A percentile compares a stretch with the other conserved stretches of the same genome.
Evolutionary conservation across 2,797 vertebrate genomes (phyloP).

Genomic region (Scolopax bukidnonensis): DNA sequence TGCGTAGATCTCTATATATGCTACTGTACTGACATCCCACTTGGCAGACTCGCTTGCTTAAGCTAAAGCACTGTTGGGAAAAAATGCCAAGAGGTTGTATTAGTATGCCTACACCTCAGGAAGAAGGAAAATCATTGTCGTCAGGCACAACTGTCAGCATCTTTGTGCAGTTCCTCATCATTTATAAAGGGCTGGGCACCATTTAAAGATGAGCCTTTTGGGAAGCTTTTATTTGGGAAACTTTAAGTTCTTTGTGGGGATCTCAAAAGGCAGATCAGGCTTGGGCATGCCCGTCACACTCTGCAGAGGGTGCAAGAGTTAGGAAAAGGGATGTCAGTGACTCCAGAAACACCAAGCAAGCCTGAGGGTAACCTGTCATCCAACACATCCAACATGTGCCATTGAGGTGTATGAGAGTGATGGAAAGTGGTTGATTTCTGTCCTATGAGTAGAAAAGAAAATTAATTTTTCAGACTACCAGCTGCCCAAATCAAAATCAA

Average conservation of each 20-base stretch:
- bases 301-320: not conserved
- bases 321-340: not conserved
- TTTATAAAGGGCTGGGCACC: not conserved
- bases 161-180: not conserved
- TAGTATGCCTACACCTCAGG: not conserved
- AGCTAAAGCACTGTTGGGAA: not conserved
- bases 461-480: not conserved
- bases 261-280: not conserved
- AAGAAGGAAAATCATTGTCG: not conserved
- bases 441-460: not conserved
- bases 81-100: not conserved
- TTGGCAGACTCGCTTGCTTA: rapidly evolving
- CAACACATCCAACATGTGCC: not conserved
- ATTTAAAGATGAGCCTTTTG: not conserved
- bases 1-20: not conserved
- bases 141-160: not conserved
- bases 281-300: rapidly evolving
- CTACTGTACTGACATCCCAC: not conserved
- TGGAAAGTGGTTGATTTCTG: not conserved
- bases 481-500: not conserved
- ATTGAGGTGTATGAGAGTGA: not conserved
- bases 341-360: not conserved
- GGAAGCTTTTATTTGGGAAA: not conserved
- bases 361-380: not conserved
- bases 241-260: not conserved